phyloP scores from a whole-genome alignment of 1,140 invertebrate genomes.

The Zaprionus inermis region DNA sequence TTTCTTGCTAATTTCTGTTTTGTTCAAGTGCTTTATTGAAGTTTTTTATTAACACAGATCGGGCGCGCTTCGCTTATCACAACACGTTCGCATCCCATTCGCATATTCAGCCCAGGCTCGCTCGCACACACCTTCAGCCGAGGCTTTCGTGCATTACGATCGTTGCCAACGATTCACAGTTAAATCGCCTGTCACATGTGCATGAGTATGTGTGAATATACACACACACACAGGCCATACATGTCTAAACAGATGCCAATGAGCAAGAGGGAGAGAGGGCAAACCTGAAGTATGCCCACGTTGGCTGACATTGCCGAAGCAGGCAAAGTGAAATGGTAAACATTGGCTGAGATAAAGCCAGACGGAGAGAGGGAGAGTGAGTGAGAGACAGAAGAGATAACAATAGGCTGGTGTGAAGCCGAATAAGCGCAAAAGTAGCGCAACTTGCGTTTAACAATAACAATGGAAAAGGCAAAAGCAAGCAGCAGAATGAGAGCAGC shows the following conservation, averaged over 20 bases:
- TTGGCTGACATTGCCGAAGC: slow-evolving; percentile 63
- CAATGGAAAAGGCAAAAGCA: slow-evolving; percentile 39
- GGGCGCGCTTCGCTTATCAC: slow-evolving; percentile 55
- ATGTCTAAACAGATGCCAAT: not conserved
- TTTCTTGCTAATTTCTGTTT: slow-evolving; percentile 73
- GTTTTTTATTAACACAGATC: slow-evolving; percentile 71
- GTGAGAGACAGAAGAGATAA: too few species aligned
- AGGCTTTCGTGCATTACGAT: slow-evolving; percentile 29
- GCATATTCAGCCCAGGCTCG: slow-evolving; percentile 7
- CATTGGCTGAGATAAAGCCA: slow-evolving; percentile 16
- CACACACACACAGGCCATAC: not conserved
- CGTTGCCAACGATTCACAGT: slow-evolving; percentile 70
- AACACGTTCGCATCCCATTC: slow-evolving; percentile 28
- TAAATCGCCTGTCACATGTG: slow-evolving; percentile 53
- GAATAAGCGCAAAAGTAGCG: slow-evolving; percentile 79
- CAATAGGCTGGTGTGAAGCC: slow-evolving; percentile 53
- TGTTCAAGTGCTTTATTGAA: slow-evolving; percentile 67
- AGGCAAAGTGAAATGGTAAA: slow-evolving; percentile 30
- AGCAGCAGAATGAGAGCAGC: slow-evolving; percentile 8
- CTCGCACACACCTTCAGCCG: slow-evolving; percentile 1
- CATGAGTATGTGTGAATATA: not conserved
- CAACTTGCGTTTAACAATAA: slow-evolving; percentile 70
- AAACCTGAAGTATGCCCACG: slow-evolving; percentile 50
- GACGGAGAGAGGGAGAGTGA: slow-evolving; percentile 32
- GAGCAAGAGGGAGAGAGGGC: slow-evolving; percentile 21